Base-by-base conservation (phyloP, 2,113 vertebrate genomes). In the Solenodon paradoxus region DNA sequence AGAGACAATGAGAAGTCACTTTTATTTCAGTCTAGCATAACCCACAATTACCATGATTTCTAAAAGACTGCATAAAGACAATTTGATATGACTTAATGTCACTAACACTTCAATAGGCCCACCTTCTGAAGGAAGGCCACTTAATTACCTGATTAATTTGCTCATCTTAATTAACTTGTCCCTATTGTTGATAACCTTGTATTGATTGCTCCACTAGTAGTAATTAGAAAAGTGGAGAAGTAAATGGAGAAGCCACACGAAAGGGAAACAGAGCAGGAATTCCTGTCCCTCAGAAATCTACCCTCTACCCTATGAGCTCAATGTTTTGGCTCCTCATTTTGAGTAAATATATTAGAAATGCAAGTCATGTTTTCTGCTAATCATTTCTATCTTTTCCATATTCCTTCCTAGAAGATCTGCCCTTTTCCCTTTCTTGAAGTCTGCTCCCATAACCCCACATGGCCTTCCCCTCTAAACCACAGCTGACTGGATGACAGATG, bases 91-190 rank as follows among this genome's bases (percentile, higher is more conserved):
- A 92, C 92, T 90, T 81, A 38, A 77, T 55, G 90, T 92, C 84
- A 68, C 64, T 75, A 81, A 77, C 74, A 95, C 42, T 75, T 87
- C 69, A 26, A 89, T 71, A 93, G 64, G n/a, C 84, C 96, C 95
- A 93, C 95, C 95, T 88, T 95, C 53, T 80, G 32, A 32, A 83
- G 83, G 55, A 96, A 95, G 90, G 87, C 92, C 92, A 90, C 84
- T 95, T 96, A 96, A 95, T 97, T 95, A 97, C 87, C 92, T 96
- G 96, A 96, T 97, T 97, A 90, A 97, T 97, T 96, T 77, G 92
- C 53, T 95, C 96, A 93, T 92, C 96, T 95, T 97, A 97, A 97
- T 97, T 97, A 97, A 97, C 95, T 95, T 92, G 92, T 92, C 94
- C 80, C 53, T 95, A 92, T 57, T 94, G 96, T 92, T 90, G 96